Percentiles rank a stretch among this genome's conserved stretches.
These are phyloP conservation scores for Nipponia nippon DNA, from an alignment of 2,113 vertebrate genomes.

Conservation along the genomic window DNA sequence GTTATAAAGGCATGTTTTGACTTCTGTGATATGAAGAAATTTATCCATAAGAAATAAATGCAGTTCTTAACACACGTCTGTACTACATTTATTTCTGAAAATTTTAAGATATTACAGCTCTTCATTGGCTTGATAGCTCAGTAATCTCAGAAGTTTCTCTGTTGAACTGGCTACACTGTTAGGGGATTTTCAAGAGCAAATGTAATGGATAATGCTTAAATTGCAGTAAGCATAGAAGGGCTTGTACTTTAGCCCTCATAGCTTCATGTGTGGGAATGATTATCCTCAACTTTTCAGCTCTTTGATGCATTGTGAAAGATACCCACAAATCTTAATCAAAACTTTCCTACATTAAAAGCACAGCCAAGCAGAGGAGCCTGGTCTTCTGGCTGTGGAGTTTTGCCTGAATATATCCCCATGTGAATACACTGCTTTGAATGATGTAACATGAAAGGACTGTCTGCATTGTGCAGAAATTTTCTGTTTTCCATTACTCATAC, in stretches of 20 bases:
- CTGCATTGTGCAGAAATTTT: constrained; percentile 57
- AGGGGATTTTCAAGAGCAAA: background rate
- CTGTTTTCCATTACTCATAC: constrained; percentile 59
- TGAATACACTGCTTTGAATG: constrained; percentile 51
- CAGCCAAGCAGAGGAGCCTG: constrained; percentile 36
- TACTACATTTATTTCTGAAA: background rate
- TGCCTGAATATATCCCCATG: constrained; percentile 46
- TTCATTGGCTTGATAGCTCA: background rate
- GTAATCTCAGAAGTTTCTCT: background rate
- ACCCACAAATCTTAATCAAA: constrained; percentile 55
- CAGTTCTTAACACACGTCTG: background rate
- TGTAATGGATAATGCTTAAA: background rate
- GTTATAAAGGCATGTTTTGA: background rate
- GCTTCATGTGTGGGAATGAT: constrained; percentile 44
- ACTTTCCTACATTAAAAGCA: constrained; percentile 50
- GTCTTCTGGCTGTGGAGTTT: constrained; percentile 49
- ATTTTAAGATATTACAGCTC: background rate
- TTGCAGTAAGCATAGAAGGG: background rate
- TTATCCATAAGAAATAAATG: background rate
- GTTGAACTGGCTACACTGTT: background rate
- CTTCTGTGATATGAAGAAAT: background rate
- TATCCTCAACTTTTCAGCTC: constrained; percentile 41
- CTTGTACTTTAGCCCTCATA: background rate
- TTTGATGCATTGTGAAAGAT: constrained; percentile 61
- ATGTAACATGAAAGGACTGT: constrained; percentile 53